Evolutionary conservation across 1,140 invertebrate genomes (phyloP), one percentile per base, ranked within the genome.

Genomic region (Trichonephila clavata): DNA sequence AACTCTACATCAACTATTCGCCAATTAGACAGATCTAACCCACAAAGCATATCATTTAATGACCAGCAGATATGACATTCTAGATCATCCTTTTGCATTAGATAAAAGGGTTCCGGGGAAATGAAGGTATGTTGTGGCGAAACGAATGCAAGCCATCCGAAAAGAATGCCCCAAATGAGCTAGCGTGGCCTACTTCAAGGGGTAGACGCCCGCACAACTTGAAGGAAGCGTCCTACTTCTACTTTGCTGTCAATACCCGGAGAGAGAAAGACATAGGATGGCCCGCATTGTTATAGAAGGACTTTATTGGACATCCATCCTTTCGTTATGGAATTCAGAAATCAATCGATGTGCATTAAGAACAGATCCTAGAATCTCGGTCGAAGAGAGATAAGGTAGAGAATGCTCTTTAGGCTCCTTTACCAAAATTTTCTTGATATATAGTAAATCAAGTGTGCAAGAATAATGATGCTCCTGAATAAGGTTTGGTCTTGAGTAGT

Each of bases 81-180:
- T 5, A 14, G 27, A 71, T 71, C 32, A 50, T 13, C 50, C 50
- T 50, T 50, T 50, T 50, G 10, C 32, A 14, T 32, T 77, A 24
- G 6, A 18, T 18, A 77, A 77, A 77, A 39, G 27, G 68, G 27
- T 8, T 65, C 18, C 68, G 68, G 68, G 68, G 16, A 71, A 71
- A 71, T 71, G 68, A 71, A 71, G 68, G 68, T 71, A 27, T 39
- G 71, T 32, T 77, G 24, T 32, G 61, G 20, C 61, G 61, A 7
- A 50, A 50, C 50, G 50, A 50, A 50, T 50, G 65, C 71, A 77
- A 77, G 27, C 71, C 71, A 39, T 77, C 71, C 71, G 27, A 24
- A 39, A 39, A 77, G 71, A 77, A 77, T 77, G 71, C 32, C 27
- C 71, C 71, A 77, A 77, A 77, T 77, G 71, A 77, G 71, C 27